phyloP scores from a whole-genome alignment of 2,797 vertebrate species.

The Echeneis naucrates region DNA sequence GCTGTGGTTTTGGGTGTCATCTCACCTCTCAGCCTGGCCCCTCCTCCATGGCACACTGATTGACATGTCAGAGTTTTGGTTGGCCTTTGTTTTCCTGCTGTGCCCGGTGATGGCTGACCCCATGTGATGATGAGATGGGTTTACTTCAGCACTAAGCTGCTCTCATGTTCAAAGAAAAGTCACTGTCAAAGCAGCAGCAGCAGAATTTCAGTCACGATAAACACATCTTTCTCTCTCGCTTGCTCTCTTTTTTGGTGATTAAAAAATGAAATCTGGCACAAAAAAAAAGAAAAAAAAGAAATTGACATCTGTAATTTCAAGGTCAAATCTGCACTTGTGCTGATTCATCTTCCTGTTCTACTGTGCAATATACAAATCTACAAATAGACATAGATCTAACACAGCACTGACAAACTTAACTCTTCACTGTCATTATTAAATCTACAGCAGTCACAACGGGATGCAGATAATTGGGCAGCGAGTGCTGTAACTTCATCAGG shows the following conservation, averaged over 20 bases:
- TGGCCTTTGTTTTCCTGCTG: conserved; percentile 1
- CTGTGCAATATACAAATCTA: conserved; percentile 8
- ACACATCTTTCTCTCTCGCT: no score
- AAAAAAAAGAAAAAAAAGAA: conserved; percentile 15
- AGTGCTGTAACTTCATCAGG: conserved; percentile 1
- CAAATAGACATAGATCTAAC: conserved; percentile 41
- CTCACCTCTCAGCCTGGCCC: conserved; percentile 10
- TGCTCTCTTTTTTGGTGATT: not conserved
- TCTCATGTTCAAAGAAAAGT: conserved; percentile 37
- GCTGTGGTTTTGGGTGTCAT: conserved; percentile 54
- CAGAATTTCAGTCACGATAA: conserved; percentile 40
- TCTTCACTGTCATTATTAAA: conserved; percentile 23
- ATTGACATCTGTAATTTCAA: conserved; percentile 25
- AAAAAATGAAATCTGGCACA: conserved; percentile 11
- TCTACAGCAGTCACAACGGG: not conserved
- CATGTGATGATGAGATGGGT: conserved; percentile 14
- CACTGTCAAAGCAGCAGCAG: conserved; percentile 31
- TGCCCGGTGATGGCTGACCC: conserved; percentile 8
- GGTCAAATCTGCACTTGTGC: conserved; percentile 10
- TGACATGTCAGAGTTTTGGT: not conserved
- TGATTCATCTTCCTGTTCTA: not conserved
- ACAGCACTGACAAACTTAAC: not conserved
- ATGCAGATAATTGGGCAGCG: conserved; percentile 19
- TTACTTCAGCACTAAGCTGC: conserved; percentile 33
- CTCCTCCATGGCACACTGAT: conserved; percentile 1